These are phyloP conservation scores for Xanthostigma xanthostigma DNA, from an alignment of 2,888 invertebrate species.

Conservation along the genomic window DNA sequence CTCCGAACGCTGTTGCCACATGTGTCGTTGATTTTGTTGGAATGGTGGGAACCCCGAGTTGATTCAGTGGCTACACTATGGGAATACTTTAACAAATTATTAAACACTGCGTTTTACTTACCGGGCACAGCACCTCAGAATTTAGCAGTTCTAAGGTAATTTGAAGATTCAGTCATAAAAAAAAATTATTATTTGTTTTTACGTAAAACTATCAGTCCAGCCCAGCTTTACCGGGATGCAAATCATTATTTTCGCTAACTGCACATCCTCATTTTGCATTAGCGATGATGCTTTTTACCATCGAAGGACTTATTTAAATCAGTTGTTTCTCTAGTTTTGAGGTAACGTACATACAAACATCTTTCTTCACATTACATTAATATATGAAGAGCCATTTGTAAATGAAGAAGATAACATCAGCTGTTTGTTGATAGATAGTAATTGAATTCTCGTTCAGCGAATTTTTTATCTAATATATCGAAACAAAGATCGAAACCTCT, in stretches of 20 bases:
- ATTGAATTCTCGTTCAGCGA: no score
- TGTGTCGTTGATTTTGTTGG: constrained; percentile 27
- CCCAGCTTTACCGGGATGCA: no score
- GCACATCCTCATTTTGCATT: no score
- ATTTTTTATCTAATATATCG: no score
- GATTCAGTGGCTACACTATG: constrained; percentile 35
- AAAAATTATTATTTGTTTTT: no score
- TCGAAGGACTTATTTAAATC: no score
- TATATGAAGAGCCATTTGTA: not conserved
- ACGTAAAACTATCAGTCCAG: no score
- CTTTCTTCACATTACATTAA: not conserved
- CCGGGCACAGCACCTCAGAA: constrained; percentile 31
- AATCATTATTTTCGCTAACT: no score
- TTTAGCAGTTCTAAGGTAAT: constrained; percentile 25
- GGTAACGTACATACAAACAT: no score
- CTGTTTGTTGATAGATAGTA: no score
- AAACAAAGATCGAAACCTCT: no score
- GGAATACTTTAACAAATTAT: constrained; percentile 41
- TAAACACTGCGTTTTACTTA: constrained; percentile 36
- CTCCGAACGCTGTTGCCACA: constrained; percentile 30
- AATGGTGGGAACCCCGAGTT: constrained; percentile 34
- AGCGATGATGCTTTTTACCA: no score
- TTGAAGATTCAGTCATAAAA: not conserved
- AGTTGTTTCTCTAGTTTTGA: not conserved
- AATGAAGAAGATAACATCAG: not conserved